Percentiles rank a stretch among this genome's conserved stretches.
phyloP scores from a whole-genome alignment of 2,888 invertebrate species.

The Herminia tarsipennalis region DNA sequence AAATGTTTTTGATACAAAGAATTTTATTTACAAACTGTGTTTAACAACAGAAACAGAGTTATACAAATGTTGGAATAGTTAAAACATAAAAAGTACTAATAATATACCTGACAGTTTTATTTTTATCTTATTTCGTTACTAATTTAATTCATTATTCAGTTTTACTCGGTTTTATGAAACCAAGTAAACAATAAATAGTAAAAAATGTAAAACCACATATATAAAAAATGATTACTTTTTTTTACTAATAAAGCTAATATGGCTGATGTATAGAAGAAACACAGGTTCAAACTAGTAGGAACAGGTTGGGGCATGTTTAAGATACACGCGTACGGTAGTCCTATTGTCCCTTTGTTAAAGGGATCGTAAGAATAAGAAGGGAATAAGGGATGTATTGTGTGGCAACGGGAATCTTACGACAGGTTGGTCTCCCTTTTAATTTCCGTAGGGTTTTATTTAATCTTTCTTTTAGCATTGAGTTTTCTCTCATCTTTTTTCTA shows the following conservation, averaged over 20 bases:
- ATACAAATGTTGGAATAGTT: slow-evolving; percentile 22
- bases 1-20: slow-evolving; percentile 27
- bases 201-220: too few species aligned
- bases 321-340: slow-evolving; percentile 34
- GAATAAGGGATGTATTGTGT: slow-evolving; percentile 48
- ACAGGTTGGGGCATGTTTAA: slow-evolving; percentile 43
- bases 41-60: slow-evolving; percentile 8
- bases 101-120: slow-evolving; percentile 10
- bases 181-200: too few species aligned
- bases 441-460: slow-evolving; percentile 46
- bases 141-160: too few species aligned
- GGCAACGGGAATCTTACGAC: slow-evolving; percentile 41
- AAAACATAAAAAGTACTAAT: slow-evolving; percentile 23
- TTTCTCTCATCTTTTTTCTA: slow-evolving; percentile 16
- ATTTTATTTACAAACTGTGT: slow-evolving; percentile 25
- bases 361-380: slow-evolving; percentile 45
- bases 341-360: slow-evolving; percentile 43
- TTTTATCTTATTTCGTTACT: slow-evolving; percentile 8
- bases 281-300: slow-evolving; percentile 19
- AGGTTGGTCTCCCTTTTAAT: slow-evolving; percentile 51
- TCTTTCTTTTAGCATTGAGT: slow-evolving; percentile 31
- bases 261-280: slow-evolving; percentile 1
- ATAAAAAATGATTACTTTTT: too few species aligned
- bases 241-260: too few species aligned
- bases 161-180: too few species aligned